A percentile compares a stretch with the other conserved stretches of the same genome.
These are phyloP conservation scores for Agapornis roseicollis DNA, from an alignment of 2,113 vertebrate genomes.

Conservation along the genomic window DNA sequence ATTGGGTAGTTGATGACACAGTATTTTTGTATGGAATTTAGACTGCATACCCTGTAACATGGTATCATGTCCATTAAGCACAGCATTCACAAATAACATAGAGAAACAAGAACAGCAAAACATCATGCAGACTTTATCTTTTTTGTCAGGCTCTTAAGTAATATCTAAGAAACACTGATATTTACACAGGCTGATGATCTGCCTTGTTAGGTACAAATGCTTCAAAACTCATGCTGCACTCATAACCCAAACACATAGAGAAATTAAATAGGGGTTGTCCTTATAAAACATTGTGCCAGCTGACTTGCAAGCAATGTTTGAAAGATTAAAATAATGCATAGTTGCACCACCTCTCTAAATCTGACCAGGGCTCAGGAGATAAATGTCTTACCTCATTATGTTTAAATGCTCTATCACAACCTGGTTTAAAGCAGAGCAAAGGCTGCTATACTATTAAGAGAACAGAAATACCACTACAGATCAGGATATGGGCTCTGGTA, in stretches of 20 bases:
- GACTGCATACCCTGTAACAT: background rate
- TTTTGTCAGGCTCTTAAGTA: background rate
- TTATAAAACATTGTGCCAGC: constrained; percentile 33
- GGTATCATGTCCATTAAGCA: background rate
- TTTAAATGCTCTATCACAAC: constrained; percentile 27
- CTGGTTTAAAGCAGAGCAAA: constrained; percentile 36
- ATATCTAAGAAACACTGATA: background rate
- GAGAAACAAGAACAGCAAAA: background rate
- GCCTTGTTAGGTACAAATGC: background rate
- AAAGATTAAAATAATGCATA: constrained; percentile 42
- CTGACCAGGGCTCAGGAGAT: constrained; percentile 38
- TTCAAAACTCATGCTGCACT: background rate
- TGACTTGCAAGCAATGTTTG: constrained; percentile 15
- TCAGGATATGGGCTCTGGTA: background rate
- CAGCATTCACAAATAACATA: background rate
- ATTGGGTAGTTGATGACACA: accelerated
- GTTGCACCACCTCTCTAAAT: constrained; percentile 42
- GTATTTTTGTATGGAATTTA: background rate
- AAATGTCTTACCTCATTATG: constrained; percentile 35
- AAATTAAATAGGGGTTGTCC: constrained; percentile 14
- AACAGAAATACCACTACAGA: background rate
- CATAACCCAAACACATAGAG: background rate
- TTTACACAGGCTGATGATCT: background rate
- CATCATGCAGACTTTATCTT: background rate
- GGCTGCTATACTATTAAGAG: background rate